Evolutionary conservation across 1,140 invertebrate species (phyloP).

Genomic region (Helicoverpa zea): DNA sequence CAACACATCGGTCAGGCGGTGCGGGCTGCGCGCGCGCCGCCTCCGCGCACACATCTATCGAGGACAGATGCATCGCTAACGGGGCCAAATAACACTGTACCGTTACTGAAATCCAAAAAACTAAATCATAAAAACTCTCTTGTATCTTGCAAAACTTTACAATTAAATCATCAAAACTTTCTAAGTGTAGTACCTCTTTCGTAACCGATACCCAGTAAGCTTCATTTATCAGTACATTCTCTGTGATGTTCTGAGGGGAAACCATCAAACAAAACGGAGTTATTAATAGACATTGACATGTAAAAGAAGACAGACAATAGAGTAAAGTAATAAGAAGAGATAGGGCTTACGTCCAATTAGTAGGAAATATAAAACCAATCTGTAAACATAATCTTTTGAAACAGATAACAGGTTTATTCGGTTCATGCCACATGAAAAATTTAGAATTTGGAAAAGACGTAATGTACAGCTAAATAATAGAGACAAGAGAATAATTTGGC

Average conservation of each 20-base stretch:
- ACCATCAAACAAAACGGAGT: conserved; percentile 85
- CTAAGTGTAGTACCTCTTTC: conserved; percentile 94
- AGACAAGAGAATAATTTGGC: conserved; percentile 46
- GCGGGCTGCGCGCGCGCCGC: conserved; percentile 62
- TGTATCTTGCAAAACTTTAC: conserved; percentile 86
- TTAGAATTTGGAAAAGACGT: conserved; percentile 77
- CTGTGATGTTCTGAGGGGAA: conserved; percentile 95
- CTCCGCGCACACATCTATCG: conserved; percentile 74
- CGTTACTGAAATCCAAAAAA: conserved; percentile 86
- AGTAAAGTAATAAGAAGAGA: conserved; percentile 61
- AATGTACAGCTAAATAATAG: conserved; percentile 42
- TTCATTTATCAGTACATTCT: conserved; percentile 97
- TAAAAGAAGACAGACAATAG: conserved; percentile 61
- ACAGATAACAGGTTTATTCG: conserved; percentile 53
- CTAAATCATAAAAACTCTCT: conserved; percentile 86
- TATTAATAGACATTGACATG: conserved; percentile 78
- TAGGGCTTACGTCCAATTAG: conserved; percentile 78
- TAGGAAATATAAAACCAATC: conserved; percentile 78
- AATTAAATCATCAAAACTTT: conserved; percentile 86
- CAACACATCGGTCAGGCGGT: conserved; percentile 75
- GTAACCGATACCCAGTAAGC: conserved; percentile 96
- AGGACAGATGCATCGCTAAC: conserved; percentile 87
- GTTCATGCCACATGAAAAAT: conserved; percentile 72
- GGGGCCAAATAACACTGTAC: conserved; percentile 86
- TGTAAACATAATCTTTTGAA: conserved; percentile 71